Conservation (phyloP, 2,888 invertebrate species). For the Apotomis turbidana region DNA sequence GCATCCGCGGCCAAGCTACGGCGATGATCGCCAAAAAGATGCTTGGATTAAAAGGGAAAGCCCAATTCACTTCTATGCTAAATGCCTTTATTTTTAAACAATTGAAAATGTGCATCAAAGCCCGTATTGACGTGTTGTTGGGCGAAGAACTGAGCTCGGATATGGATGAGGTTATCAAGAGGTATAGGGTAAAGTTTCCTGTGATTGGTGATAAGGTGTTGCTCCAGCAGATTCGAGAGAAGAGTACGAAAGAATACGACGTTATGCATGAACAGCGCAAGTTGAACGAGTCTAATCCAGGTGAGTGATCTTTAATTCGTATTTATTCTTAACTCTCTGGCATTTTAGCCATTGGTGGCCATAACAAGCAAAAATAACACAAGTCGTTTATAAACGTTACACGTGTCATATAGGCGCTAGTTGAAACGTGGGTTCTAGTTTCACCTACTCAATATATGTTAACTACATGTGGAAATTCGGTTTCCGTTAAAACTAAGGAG, state of each 20-base stretch:
- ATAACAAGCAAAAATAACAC: too few species aligned
- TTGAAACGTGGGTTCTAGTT: too few species aligned
- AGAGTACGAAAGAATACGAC: conserved; percentile 7
- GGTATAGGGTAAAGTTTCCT: conserved; percentile 43
- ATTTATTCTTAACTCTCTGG: too few species aligned
- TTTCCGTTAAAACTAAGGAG: too few species aligned
- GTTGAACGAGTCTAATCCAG: not conserved
- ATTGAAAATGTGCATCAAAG: conserved; percentile 45
- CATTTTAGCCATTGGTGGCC: too few species aligned
- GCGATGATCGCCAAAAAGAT: conserved; percentile 37
- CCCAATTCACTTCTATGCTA: not conserved
- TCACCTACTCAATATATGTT: too few species aligned
- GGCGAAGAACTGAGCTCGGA: conserved; percentile 40
- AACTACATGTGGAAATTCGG: too few species aligned
- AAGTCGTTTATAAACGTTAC: too few species aligned
- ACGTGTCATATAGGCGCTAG: too few species aligned
- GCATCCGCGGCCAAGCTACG: conserved; percentile 42
- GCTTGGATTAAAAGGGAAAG: not conserved
- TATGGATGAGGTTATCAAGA: conserved; percentile 32
- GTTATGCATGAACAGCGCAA: not conserved
- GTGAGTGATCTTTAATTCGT: conserved; percentile 6
- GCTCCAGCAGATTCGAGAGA: conserved; percentile 30
- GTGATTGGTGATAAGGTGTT: conserved; percentile 28
- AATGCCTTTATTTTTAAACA: conserved; percentile 20
- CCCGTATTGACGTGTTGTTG: conserved; percentile 48